Conservation (phyloP, 1,140 invertebrate species). For the Lordiphosa collinella region DNA sequence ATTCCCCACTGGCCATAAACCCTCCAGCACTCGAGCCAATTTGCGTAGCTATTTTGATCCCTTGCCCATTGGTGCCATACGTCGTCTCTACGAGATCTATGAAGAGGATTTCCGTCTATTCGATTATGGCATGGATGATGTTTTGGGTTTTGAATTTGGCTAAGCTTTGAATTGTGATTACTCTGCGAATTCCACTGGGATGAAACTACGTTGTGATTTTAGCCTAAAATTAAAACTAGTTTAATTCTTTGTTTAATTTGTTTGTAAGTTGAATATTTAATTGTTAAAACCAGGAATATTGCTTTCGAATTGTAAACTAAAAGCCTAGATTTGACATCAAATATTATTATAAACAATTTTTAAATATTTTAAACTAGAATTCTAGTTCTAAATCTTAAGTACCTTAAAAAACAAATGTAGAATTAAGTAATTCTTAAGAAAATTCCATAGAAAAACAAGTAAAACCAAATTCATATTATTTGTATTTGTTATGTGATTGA, state of each 20-base stretch:
- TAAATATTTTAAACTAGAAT: too few species aligned
- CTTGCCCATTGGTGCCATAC: constrained; percentile 85
- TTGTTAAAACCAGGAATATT: too few species aligned
- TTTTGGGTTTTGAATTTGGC: constrained; percentile 86
- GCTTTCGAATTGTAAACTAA: neutral
- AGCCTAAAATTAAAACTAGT: too few species aligned
- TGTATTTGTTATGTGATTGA: too few species aligned
- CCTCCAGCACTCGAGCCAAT: constrained; percentile 85
- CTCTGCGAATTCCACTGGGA: too few species aligned
- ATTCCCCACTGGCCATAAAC: constrained; percentile 84
- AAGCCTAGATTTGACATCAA: neutral
- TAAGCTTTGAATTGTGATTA: constrained; percentile 30
- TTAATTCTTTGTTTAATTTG: too few species aligned
- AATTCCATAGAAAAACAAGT: too few species aligned
- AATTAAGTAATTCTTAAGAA: too few species aligned
- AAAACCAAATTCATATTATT: too few species aligned
- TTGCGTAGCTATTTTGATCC: constrained; percentile 87
- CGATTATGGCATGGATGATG: constrained; percentile 87
- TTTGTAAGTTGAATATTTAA: neutral
- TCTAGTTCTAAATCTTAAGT: too few species aligned
- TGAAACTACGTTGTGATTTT: too few species aligned
- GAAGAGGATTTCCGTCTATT: constrained; percentile 90
- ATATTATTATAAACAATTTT: neutral
- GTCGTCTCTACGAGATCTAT: constrained; percentile 87
- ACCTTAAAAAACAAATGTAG: too few species aligned